A percentile compares a stretch with the other conserved stretches of the same genome.
These are phyloP conservation scores for Copsychus sechellarum DNA, from an alignment of 2,113 vertebrate genomes.

Conservation along the genomic window DNA sequence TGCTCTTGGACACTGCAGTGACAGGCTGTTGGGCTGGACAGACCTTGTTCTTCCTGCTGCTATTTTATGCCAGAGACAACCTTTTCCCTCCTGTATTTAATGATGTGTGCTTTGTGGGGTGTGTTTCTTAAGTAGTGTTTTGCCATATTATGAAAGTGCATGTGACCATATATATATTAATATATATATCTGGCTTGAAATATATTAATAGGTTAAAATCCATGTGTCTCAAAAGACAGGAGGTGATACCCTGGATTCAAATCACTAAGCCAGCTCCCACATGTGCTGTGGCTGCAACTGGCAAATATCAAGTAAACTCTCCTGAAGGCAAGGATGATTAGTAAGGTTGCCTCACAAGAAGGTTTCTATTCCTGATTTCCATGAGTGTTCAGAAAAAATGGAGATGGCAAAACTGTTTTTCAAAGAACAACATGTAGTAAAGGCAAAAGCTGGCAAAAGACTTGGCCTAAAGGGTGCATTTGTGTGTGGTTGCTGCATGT, in stretches of 20 bases:
- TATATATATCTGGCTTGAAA: neutral
- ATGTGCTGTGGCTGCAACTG: neutral
- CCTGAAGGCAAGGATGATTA: neutral
- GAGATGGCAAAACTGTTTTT: neutral
- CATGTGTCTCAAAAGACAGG: neutral
- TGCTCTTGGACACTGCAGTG: fast-evolving
- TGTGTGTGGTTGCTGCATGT: fast-evolving
- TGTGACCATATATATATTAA: neutral
- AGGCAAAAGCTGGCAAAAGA: neutral
- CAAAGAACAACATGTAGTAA: neutral
- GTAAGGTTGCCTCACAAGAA: neutral
- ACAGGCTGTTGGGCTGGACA: neutral
- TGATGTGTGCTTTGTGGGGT: neutral
- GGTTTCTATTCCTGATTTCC: neutral
- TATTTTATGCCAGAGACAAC: neutral
- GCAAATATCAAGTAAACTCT: neutral
- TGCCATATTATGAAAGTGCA: neutral
- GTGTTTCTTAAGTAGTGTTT: neutral
- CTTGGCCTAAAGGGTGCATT: neutral
- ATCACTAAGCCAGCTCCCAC: neutral
- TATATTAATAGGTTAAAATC: neutral
- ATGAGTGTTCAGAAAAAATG: neutral
- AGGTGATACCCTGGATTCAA: neutral
- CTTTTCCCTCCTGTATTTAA: neutral
- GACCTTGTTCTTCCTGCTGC: neutral